phyloP scores from a whole-genome alignment of 2,888 invertebrate genomes.

The Chrysolina americana region DNA sequence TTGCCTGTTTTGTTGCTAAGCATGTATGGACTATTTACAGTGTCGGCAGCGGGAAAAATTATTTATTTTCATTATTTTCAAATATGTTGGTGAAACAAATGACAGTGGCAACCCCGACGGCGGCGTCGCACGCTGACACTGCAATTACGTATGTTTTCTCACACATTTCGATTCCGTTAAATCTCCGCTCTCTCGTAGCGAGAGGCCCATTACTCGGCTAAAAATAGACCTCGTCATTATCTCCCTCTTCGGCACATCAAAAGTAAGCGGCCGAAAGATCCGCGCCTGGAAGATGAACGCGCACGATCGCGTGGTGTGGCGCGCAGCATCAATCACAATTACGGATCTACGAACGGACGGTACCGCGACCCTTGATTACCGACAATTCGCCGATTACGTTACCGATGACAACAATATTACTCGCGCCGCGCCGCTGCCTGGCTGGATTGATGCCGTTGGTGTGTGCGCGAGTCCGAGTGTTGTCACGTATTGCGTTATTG shows the following conservation, averaged over 20 bases:
- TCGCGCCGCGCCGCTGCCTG: conserved; percentile 51
- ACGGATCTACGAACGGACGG: conserved; percentile 16
- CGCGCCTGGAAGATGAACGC: background rate
- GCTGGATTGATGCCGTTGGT: conserved; percentile 49
- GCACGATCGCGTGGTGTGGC: background rate
- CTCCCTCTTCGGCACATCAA: background rate
- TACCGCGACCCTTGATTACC: conserved; percentile 49
- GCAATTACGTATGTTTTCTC: background rate
- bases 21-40: too few relatives aligned
- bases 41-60: too few relatives aligned
- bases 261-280: background rate
- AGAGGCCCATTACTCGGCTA: background rate
- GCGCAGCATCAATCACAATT: conserved; percentile 51
- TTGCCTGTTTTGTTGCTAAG: too few relatives aligned
- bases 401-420: conserved; percentile 57
- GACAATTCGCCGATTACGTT: conserved; percentile 56
- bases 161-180: background rate
- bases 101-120: background rate
- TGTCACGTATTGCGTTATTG: background rate
- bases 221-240: background rate
- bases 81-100: too few relatives aligned
- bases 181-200: background rate
- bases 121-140: background rate
- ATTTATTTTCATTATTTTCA: too few relatives aligned
- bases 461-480: conserved; percentile 32